Conservation (phyloP, 2,888 invertebrate species). For the Trissoscelio sp. region DNA sequence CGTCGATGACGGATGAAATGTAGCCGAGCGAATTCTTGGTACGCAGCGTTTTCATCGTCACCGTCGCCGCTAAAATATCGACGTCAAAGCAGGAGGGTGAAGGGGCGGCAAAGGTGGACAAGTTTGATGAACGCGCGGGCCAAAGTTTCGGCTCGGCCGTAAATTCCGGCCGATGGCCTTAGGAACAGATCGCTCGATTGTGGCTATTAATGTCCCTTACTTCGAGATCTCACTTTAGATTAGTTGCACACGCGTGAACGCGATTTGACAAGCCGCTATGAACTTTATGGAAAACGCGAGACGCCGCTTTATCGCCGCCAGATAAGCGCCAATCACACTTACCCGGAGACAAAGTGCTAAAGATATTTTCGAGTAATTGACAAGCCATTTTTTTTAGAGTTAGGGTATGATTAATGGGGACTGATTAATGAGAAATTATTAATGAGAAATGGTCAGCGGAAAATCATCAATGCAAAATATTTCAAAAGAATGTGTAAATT, state of each 20-base stretch:
- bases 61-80: constrained; percentile 36
- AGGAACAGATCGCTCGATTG: constrained; percentile 51
- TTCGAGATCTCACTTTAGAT: constrained; percentile 18
- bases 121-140: constrained; percentile 43
- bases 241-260: constrained; percentile 22
- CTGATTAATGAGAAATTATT: no score
- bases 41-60: constrained; percentile 28
- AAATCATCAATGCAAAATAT: no score
- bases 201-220: constrained; percentile 50
- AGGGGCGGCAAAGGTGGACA: no score
- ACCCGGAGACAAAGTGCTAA: constrained; percentile 1
- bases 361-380: constrained; percentile 29
- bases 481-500: no score
- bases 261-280: constrained; percentile 38
- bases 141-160: constrained; percentile 44
- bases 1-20: constrained; percentile 41
- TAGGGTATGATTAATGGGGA: no score
- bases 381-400: not conserved
- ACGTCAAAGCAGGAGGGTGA: constrained; percentile 10
- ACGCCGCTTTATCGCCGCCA: constrained; percentile 10
- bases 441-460: no score
- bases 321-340: constrained; percentile 9
- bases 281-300: constrained; percentile 38
- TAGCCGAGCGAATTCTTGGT: constrained; percentile 28
- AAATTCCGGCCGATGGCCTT: constrained; percentile 42